These are phyloP conservation scores for Dasypogon diadema DNA, from an alignment of 2,888 invertebrate genomes.

Conservation along the genomic window DNA sequence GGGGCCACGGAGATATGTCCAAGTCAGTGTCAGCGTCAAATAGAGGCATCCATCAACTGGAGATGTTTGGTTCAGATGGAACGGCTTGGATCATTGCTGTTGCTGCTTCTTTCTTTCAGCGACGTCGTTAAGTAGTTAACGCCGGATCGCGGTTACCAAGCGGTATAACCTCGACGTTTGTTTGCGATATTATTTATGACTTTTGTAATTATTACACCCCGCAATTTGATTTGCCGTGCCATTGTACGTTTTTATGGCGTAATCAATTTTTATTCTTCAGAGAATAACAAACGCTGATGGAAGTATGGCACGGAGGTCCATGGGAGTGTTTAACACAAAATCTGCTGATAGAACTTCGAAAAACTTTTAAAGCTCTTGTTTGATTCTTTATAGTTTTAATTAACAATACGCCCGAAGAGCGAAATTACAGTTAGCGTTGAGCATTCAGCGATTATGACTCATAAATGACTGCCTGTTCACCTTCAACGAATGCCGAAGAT, in stretches of 20 bases:
- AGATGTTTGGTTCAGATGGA: background rate
- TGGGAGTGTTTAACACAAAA: background rate
- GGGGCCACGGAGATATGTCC: background rate
- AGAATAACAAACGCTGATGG: constrained; percentile 5
- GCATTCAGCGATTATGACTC: constrained; percentile 29
- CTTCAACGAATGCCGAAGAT: background rate
- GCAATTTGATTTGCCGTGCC: constrained; percentile 31
- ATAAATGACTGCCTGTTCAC: constrained; percentile 25
- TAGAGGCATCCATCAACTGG: constrained; percentile 28
- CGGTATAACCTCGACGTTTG: constrained; percentile 18
- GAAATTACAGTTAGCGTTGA: constrained; percentile 27
- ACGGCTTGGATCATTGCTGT: background rate
- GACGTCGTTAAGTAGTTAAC: constrained; percentile 38
- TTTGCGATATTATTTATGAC: constrained; percentile 37
- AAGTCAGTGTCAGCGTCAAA: constrained; percentile 8
- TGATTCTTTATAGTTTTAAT: constrained; percentile 22
- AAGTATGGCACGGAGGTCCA: background rate
- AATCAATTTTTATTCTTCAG: constrained; percentile 37
- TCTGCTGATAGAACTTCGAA: background rate
- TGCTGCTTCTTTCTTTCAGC: constrained; percentile 5
- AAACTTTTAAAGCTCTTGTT: constrained; percentile 12
- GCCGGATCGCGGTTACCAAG: background rate
- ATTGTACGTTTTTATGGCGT: constrained; percentile 27
- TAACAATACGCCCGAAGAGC: constrained; percentile 7
- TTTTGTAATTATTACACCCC: constrained; percentile 40